phyloP scores from a whole-genome alignment of 2,113 vertebrate genomes.

The Promerops cafer region DNA sequence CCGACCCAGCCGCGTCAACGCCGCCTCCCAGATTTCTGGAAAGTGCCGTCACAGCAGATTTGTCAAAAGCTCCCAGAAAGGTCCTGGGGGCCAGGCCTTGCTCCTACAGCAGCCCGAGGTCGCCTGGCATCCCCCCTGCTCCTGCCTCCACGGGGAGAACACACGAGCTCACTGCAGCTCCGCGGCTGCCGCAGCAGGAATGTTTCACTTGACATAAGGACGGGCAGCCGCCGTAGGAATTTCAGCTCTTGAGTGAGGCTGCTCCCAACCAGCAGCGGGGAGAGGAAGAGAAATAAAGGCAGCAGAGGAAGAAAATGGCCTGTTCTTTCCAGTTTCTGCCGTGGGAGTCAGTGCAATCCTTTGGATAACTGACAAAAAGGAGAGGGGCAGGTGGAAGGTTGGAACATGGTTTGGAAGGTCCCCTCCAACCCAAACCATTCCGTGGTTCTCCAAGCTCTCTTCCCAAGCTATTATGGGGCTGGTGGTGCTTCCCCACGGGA shows the following conservation, averaged over 20 bases:
- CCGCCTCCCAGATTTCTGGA: background rate
- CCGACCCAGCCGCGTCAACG: background rate
- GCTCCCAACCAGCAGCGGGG: background rate
- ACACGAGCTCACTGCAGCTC: background rate
- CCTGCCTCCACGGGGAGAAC: background rate
- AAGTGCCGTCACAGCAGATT: background rate
- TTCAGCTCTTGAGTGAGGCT: background rate
- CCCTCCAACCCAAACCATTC: background rate
- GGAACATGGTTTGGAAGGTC: background rate
- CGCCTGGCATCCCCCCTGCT: background rate
- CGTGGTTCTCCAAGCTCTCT: background rate
- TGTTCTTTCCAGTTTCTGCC: background rate
- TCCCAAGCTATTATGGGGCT: accelerated
- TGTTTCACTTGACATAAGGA: background rate
- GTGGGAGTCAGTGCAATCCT: background rate
- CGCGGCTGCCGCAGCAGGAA: background rate
- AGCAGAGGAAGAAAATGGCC: background rate
- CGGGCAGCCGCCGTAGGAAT: background rate
- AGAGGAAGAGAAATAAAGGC: background rate
- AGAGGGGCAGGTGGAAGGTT: background rate
- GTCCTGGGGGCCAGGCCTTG: background rate
- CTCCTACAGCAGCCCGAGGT: background rate
- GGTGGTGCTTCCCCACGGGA: background rate
- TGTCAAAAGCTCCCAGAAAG: slow-evolving; percentile 24
- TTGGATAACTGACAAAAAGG: background rate